A percentile compares a stretch with the other conserved stretches of the same genome.
These are phyloP conservation scores for Engraulis encrasicolus DNA, from an alignment of 2,113 vertebrate genomes.

Conservation along the genomic window DNA sequence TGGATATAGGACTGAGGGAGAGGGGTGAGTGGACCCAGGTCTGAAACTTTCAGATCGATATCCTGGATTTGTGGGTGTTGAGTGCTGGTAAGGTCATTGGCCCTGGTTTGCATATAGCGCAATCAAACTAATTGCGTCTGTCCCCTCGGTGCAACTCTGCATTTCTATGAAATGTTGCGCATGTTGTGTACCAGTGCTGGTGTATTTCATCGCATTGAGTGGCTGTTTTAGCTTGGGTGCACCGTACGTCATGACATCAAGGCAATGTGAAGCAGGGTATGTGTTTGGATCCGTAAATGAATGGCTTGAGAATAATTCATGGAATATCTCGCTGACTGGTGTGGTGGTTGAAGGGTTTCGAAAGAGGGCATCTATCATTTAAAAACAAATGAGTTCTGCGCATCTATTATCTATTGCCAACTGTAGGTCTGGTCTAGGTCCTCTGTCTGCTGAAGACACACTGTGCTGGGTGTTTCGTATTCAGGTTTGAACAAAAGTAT, in stretches of 20 bases:
- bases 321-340: not conserved
- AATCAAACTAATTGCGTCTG: constrained; percentile 30
- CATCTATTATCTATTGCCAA: not conserved
- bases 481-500: not conserved
- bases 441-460: not conserved
- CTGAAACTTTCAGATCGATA: constrained; percentile 40
- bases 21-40: constrained; percentile 19
- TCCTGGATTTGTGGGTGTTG: constrained; percentile 29
- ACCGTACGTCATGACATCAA: not conserved
- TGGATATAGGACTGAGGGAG: not conserved
- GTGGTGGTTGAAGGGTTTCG: not conserved
- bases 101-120: constrained; percentile 31
- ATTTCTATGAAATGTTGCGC: constrained; percentile 22
- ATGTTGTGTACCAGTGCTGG: not conserved
- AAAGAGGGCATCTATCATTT: not conserved
- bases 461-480: not conserved
- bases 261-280: not conserved
- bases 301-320: not conserved
- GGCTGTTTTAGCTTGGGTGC: not conserved
- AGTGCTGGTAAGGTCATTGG: constrained; percentile 18
- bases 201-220: constrained; percentile 21
- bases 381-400: not conserved
- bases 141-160: constrained; percentile 4
- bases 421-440: not conserved
- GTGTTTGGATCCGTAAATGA: not conserved